Evolutionary conservation across 2,888 invertebrate genomes (phyloP), one percentile per base, ranked within the genome.

Genomic region (Catocala sponsa): DNA sequence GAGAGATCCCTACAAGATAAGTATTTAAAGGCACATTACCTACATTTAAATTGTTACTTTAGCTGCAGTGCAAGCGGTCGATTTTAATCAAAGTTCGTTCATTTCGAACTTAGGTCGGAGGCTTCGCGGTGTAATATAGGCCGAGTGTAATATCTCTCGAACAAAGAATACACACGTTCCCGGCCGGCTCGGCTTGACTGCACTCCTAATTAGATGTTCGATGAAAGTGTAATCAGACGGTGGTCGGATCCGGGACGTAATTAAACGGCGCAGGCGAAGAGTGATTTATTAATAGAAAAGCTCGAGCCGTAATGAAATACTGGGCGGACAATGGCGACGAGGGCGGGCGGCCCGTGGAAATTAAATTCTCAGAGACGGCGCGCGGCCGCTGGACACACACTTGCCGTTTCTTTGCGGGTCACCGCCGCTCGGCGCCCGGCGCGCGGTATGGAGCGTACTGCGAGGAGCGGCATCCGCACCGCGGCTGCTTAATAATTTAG

Each of bases 271-370:
- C 89, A 87, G 88, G 92, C 94, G 93, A 94, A 93, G 91, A 94
- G 93, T 94, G 94, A 94, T 94, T 94, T 94, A 94, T 94, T 94
- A 94, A 94, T 94, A 94, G 94, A 94, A 94, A 93, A 94, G 93
- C 94, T 92, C 87, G 87, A 90, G 91, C 92, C 86, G 91, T 94
- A 94, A 94, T 94, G 94, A 94, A 94, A 94, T 94, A 94, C 93
- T 93, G 91, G 91, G 91, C 91, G 92, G 91, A 94, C 94, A 94
- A 94, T 94, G 88, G 92, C 85, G 91, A 87, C 76, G 85, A 86
- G 90, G 91, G 91, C 88, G 89, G 91, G 87, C 85, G 89, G 86
- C 78, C 84, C 81, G 87, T 90, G 90, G 91, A 93, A 94, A 94
- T 94, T 94, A 94, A 94, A 94, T 94, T 94, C 94, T 92, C 89